phyloP scores from a whole-genome alignment of 2,888 invertebrate species.

The Agrilus cyanescens region DNA sequence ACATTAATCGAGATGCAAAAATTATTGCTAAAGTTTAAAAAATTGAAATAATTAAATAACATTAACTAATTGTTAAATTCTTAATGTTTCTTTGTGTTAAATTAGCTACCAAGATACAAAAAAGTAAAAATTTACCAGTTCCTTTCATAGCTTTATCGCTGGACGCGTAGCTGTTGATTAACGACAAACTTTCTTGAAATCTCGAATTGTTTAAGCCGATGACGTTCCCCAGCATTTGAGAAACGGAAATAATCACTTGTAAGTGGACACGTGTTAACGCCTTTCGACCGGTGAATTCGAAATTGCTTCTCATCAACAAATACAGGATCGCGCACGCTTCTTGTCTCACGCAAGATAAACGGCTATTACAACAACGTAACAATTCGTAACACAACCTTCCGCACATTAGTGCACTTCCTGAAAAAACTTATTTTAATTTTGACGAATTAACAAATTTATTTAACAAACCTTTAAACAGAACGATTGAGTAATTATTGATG shows the following conservation, averaged over 20 bases:
- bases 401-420: constrained; percentile 66
- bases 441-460: neutral
- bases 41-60: no score
- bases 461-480: constrained; percentile 63
- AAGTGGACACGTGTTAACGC: constrained; percentile 81
- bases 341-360: constrained; percentile 70
- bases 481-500: constrained; percentile 77
- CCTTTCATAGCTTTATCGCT: constrained; percentile 93
- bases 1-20: no score
- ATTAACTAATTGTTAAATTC: no score
- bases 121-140: constrained; percentile 45
- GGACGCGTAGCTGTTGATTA: constrained; percentile 86
- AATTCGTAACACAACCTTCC: constrained; percentile 71
- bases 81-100: no score
- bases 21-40: no score
- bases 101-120: no score
- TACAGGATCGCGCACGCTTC: constrained; percentile 89
- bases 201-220: constrained; percentile 86
- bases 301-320: constrained; percentile 87
- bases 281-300: constrained; percentile 74
- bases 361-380: constrained; percentile 75
- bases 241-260: constrained; percentile 92
- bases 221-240: constrained; percentile 82
- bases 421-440: neutral
- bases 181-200: constrained; percentile 85